Percentiles rank a stretch among this genome's conserved stretches.
Evolutionary conservation across 2,888 invertebrate species (phyloP).

Genomic region (Hyposoter dolosus): DNA sequence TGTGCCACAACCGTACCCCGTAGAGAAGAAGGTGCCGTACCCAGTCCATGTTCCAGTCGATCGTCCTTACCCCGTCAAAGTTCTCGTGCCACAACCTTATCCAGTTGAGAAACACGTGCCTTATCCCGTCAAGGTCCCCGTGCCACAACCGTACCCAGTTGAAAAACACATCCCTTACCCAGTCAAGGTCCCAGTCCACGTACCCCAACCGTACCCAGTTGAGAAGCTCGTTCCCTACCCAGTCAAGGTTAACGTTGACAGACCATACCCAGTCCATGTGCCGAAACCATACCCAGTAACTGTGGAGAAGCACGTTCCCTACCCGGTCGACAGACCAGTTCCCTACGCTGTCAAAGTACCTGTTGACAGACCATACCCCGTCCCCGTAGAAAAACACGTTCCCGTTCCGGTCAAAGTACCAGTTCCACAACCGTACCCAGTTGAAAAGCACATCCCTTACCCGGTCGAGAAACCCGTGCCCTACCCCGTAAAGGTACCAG

Average conservation of each 20-base stretch:
- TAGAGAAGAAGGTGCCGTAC: conserved; percentile 91
- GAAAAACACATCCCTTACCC: conserved; percentile 92
- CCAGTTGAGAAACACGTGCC: conserved; percentile 92
- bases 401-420: conserved; percentile 89
- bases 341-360: conserved; percentile 85
- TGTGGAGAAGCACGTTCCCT: conserved; percentile 85
- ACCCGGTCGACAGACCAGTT: conserved; percentile 88
- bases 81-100: conserved; percentile 92
- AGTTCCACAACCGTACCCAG: conserved; percentile 90
- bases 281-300: conserved; percentile 90
- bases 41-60: conserved; percentile 90
- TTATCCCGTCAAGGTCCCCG: conserved; percentile 91
- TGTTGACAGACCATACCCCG: conserved; percentile 80
- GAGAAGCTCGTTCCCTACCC: conserved; percentile 90
- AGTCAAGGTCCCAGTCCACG: conserved; percentile 91
- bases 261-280: conserved; percentile 89
- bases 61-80: conserved; percentile 92
- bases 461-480: conserved; percentile 89
- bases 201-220: conserved; percentile 91
- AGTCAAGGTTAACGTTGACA: conserved; percentile 86
- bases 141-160: conserved; percentile 90
- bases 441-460: conserved; percentile 86
- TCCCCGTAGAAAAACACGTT: conserved; percentile 88
- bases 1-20: conserved; percentile 91
- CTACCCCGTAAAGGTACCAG: conserved; percentile 88